Conservation (phyloP, 2,113 vertebrate genomes). For the Rhinolophus ferrumequinum region DNA sequence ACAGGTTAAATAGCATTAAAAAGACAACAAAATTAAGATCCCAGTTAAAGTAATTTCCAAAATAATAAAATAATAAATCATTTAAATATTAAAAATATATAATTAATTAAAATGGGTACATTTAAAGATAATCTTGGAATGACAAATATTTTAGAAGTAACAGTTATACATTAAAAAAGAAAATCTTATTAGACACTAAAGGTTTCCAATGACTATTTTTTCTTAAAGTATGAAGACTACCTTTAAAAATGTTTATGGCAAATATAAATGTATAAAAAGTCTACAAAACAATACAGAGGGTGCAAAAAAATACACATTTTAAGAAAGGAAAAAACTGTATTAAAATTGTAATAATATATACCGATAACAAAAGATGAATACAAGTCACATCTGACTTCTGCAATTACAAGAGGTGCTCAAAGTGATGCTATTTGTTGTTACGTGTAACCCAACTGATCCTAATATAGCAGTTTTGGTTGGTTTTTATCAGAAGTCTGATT, state of each 20-base stretch:
- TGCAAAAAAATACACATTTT: too few relatives aligned
- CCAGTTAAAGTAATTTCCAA: neutral
- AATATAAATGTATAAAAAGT: neutral
- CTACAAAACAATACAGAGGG: neutral
- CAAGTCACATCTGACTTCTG: too few relatives aligned
- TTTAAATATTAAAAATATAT: slow-evolving; percentile 1
- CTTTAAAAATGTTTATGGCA: neutral
- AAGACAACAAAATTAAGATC: neutral
- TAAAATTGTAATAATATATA: too few relatives aligned
- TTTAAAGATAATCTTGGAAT: neutral
- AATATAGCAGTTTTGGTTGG: too few relatives aligned
- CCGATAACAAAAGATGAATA: too few relatives aligned
- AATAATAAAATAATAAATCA: neutral
- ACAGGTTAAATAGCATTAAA: neutral
- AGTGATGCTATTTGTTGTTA: too few relatives aligned
- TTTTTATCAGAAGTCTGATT: too few relatives aligned
- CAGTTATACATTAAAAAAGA: neutral
- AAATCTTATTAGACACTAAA: slow-evolving; percentile 7
- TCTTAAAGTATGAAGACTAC: neutral
- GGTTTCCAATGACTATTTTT: neutral
- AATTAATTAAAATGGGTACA: neutral
- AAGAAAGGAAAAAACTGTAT: too few relatives aligned
- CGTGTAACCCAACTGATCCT: too few relatives aligned
- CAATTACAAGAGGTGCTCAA: too few relatives aligned
- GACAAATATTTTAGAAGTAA: neutral